Evolutionary conservation across 2,797 vertebrate species (phyloP), one percentile per base, ranked within the genome.

Genomic region (Acridotheres tristis): DNA sequence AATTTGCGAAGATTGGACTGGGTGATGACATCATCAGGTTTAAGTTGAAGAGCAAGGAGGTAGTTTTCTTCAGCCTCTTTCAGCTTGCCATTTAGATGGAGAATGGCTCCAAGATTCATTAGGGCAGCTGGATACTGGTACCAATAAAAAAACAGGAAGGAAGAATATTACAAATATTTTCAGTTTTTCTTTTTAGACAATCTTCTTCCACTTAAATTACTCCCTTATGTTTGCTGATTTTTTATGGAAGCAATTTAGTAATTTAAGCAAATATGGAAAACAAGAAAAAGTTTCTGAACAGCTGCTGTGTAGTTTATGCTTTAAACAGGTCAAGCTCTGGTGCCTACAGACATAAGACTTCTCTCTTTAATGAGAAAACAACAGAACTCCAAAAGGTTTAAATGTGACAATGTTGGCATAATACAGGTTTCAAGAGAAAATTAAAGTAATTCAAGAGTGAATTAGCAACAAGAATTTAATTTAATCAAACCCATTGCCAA

Each of bases 31-130:
- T 99, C 99, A 50, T 99, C 99, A 1, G 99, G 99, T 93, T 99
- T 99, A 95, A 99, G 98, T 86, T 98, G 98, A 88, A 99, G 98
- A 26, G 99, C 99, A 95, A 98, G 97, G 93, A 99, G 98, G 98
- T 99, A 99, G 98, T 99, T 99, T 97, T 98, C 98, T 97, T 99
- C 99, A 3, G 99, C 99, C 87, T 99, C 98, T 95, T 98, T 98
- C 63, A 99, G 98, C 85, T 99, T 99, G 55, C 99, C 99, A 9
- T 99, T 99, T 96, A 99, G 99, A 96, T 99, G 99, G 55, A 99
- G 98, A 95, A 99, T 99, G 32, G 99, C 99, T 65, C 99, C 99
- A 34, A 99, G 98, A 98, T 99, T 99, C 99, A 99, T 99, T 77
- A 99, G 96, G 71, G 99, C 99, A 61, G 99, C 99, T 5, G 99